A percentile compares a stretch with the other conserved stretches of the same genome.
Evolutionary conservation across 2,113 vertebrate species (phyloP).

Genomic region (Acrocephalus arundinaceus): DNA sequence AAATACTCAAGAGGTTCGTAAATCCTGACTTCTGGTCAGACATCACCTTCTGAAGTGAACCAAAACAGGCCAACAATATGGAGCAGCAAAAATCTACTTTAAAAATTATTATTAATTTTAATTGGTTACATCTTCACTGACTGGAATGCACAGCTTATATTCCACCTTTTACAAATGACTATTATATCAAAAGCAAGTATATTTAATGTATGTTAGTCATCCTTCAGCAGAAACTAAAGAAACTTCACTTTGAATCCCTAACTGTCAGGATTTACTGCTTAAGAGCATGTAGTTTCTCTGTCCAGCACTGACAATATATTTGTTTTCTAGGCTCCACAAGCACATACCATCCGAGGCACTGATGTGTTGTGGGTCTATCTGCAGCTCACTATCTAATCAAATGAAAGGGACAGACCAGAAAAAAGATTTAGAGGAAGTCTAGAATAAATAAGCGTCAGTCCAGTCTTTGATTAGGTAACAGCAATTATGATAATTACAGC

Average conservation of each 20-base stretch:
- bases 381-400: not conserved
- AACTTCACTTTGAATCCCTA: not conserved
- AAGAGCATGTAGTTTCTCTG: not conserved
- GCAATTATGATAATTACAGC: constrained; percentile 45
- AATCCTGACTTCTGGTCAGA: not conserved
- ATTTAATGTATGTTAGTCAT: not conserved
- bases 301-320: not conserved
- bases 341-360: not conserved
- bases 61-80: not conserved
- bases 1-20: not conserved
- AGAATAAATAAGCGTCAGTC: not conserved
- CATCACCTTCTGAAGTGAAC: not conserved
- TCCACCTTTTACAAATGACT: not conserved
- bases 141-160: not conserved
- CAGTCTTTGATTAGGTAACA: constrained; percentile 35
- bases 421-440: not conserved
- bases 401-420: not conserved
- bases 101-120: not conserved
- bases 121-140: not conserved
- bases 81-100: not conserved
- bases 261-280: not conserved
- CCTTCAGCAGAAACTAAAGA: not conserved
- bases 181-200: not conserved
- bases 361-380: not conserved
- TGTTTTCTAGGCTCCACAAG: not conserved